Evolutionary conservation across 1,140 invertebrate genomes (phyloP).

Genomic region (Musca vetustissima): DNA sequence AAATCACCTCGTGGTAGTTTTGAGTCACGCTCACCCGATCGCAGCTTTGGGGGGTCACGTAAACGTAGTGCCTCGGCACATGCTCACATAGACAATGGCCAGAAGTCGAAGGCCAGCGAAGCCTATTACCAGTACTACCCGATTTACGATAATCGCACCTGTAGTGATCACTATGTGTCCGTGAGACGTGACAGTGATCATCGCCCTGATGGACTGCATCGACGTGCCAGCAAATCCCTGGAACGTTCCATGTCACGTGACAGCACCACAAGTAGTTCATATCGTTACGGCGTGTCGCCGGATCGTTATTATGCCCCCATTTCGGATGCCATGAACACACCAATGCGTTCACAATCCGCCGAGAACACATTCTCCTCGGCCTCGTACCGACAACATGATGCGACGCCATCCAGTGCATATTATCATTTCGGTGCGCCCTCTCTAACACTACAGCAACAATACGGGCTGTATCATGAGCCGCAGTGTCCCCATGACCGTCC

Average conservation of each 20-base stretch:
- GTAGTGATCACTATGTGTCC: conserved; percentile 53
- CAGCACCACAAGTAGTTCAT: conserved; percentile 47
- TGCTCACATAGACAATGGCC: conserved; percentile 48
- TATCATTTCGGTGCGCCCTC: background rate
- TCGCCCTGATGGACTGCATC: conserved; percentile 24
- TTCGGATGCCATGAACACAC: conserved; percentile 37
- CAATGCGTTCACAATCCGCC: conserved; percentile 51
- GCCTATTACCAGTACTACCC: conserved; percentile 54
- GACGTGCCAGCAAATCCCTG: conserved; percentile 48
- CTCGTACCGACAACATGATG: conserved; percentile 42
- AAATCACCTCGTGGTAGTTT: conserved; percentile 32
- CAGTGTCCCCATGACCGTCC: conserved; percentile 40
- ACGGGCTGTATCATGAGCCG: conserved; percentile 21
- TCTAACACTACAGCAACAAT: conserved; percentile 36
- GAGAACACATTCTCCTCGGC: conserved; percentile 48
- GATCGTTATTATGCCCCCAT: conserved; percentile 43
- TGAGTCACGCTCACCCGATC: conserved; percentile 33
- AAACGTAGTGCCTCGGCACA: conserved; percentile 53
- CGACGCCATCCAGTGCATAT: conserved; percentile 11
- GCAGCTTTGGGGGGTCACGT: conserved; percentile 25
- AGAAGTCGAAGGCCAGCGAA: conserved; percentile 32
- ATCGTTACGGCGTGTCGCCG: conserved; percentile 50
- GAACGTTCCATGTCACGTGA: conserved; percentile 51
- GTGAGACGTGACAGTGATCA: conserved; percentile 28
- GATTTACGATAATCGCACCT: conserved; percentile 53